Base-by-base conservation (phyloP, 2,888 invertebrate genomes). In the Electrophaes corylata region DNA sequence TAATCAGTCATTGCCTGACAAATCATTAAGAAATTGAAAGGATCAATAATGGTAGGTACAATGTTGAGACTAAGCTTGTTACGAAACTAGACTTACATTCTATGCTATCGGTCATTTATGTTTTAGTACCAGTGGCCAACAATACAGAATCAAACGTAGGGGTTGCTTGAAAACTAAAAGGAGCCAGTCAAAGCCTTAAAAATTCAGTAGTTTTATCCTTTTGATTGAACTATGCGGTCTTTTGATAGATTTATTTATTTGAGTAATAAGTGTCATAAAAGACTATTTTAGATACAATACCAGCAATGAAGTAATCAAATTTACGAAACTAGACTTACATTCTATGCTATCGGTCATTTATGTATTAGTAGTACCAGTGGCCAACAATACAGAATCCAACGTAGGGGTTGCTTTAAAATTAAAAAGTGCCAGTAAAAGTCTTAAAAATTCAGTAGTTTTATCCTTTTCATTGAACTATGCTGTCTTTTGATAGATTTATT, bases 1-100 rank as follows among this genome's bases (percentile, higher is more conserved):
- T 83, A 78, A 73, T 70, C 71, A 70, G 75, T 74, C 71, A 72
- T 69, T 48, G 55, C 72, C 75, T 74, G 75, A 79, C 73, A 78
- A 78, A 82, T 78, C 60, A 76, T 74, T 74, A 68, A 65, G 67
- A 70, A 75, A 76, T 69, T 59, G 65, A 72, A 64, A 64, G 55
- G 66, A 66, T 64, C 62, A 37, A 45, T n/a, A n/a, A n/a, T n/a
- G n/a, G n/a, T n/a, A n/a, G n/a, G n/a, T n/a, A n/a, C n/a, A 50
- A 43, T 3, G 40, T 29, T 10, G 26, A 6, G 46, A 60, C 57
- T 55, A 54, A 60, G 54, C 57, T 52, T 64, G 64, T 65, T 62
- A 62, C 49, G 43, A 61, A 47, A 57, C 11, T 11, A 11, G 23
- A 20, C 19, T 18, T 29, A 23, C 29, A 16, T 37, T 37, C 8